Percentiles rank a stretch among this genome's conserved stretches.
Conservation (phyloP, 92 coral and sea anemone genomes). For the Metridium senile region DNA sequence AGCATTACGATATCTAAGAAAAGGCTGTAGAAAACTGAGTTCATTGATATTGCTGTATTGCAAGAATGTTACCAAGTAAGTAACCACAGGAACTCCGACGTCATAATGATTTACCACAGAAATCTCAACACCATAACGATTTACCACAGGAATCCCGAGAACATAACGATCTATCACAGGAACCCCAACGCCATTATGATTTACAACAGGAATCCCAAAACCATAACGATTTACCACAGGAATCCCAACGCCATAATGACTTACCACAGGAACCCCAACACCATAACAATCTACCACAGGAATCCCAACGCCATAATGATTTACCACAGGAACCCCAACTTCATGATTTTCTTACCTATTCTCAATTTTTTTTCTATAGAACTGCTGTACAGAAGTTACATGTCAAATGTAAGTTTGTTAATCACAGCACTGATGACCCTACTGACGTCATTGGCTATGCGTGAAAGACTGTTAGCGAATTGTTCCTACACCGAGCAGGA, state of each 20-base stretch:
- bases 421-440: conserved; percentile 88
- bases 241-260: neutral
- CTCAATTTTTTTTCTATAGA: conserved; percentile 24
- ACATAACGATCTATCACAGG: neutral
- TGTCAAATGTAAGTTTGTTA: conserved; percentile 68
- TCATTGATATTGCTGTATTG: conserved; percentile 84
- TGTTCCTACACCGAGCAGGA: neutral
- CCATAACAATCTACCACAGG: neutral
- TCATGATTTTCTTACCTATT: neutral
- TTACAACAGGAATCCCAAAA: neutral
- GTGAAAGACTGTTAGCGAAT: neutral
- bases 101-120: neutral
- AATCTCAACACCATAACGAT: neutral
- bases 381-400: conserved; percentile 88
- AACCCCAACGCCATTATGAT: neutral
- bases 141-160: no score
- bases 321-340: neutral
- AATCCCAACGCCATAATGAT: neutral
- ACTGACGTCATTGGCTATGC: conserved; percentile 38
- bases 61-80: conserved; percentile 85
- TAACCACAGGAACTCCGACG: neutral
- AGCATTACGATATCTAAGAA: conserved; percentile 87
- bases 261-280: neutral
- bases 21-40: conserved; percentile 80
- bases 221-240: neutral